phyloP scores from a whole-genome alignment of 1,140 invertebrate species.

The Microvelia longipes region DNA sequence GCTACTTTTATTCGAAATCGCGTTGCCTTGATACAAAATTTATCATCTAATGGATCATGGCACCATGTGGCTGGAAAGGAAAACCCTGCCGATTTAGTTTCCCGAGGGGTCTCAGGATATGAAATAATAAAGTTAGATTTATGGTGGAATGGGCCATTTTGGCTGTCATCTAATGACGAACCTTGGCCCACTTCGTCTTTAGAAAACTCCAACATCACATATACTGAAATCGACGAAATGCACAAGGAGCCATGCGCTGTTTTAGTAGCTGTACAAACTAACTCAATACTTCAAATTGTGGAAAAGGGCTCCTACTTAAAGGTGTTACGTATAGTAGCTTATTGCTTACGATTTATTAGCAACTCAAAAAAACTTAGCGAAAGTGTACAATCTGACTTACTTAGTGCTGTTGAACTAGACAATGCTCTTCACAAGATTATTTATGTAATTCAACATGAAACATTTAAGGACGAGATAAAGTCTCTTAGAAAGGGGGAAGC shows the following conservation, averaged over 20 bases:
- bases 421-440: neutral
- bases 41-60: neutral
- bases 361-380: too few species aligned
- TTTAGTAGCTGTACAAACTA: neutral
- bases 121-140: conserved; percentile 20
- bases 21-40: neutral
- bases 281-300: neutral
- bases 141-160: conserved; percentile 30
- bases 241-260: neutral
- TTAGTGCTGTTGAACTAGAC: neutral
- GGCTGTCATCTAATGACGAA: neutral
- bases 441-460: neutral
- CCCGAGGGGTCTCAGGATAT: conserved; percentile 26
- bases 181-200: neutral
- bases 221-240: neutral
- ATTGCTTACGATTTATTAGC: neutral
- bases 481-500: neutral
- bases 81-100: conserved; percentile 32
- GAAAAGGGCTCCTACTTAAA: neutral
- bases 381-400: too few species aligned
- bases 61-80: conserved; percentile 20
- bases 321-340: neutral
- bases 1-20: conserved; percentile 13
- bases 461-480: neutral
- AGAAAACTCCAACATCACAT: too few species aligned